phyloP scores from a whole-genome alignment of 2,888 invertebrate genomes.

The Colletes collaris region DNA sequence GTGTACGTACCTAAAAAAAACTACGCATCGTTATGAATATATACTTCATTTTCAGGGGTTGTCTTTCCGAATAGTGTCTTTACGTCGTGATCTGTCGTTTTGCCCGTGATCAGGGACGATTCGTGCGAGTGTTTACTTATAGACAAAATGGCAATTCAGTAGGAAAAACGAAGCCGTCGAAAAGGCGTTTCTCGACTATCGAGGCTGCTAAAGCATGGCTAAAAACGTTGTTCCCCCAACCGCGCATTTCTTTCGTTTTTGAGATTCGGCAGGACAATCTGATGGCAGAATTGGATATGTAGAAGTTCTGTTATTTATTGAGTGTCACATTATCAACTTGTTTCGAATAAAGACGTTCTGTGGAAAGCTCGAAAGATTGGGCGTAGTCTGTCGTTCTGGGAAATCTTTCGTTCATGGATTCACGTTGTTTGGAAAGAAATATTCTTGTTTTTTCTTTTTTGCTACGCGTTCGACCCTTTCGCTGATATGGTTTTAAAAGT shows the following conservation, averaged over 20 bases:
- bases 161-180: constrained; percentile 6
- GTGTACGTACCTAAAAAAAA: constrained; percentile 79
- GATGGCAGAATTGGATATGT: constrained; percentile 78
- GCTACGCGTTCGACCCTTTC: neutral
- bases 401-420: constrained; percentile 26
- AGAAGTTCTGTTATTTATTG: constrained; percentile 82
- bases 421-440: neutral
- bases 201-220: constrained; percentile 4
- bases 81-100: constrained; percentile 8
- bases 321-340: constrained; percentile 80
- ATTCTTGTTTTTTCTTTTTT: neutral
- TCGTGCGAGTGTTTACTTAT: constrained; percentile 22
- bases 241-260: constrained; percentile 32
- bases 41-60: constrained; percentile 77
- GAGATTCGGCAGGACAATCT: constrained; percentile 76
- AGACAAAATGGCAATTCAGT: neutral
- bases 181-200: constrained; percentile 14
- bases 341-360: constrained; percentile 80
- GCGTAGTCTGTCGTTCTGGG: constrained; percentile 78
- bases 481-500: too few relatives aligned
- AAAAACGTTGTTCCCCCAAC: constrained; percentile 23
- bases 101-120: constrained; percentile 21
- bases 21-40: constrained; percentile 81
- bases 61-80: constrained; percentile 70
- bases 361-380: constrained; percentile 80